A percentile compares a stretch with the other conserved stretches of the same genome.
Conservation (phyloP, 1,140 invertebrate genomes). For the Trinorchestia longiramus region DNA sequence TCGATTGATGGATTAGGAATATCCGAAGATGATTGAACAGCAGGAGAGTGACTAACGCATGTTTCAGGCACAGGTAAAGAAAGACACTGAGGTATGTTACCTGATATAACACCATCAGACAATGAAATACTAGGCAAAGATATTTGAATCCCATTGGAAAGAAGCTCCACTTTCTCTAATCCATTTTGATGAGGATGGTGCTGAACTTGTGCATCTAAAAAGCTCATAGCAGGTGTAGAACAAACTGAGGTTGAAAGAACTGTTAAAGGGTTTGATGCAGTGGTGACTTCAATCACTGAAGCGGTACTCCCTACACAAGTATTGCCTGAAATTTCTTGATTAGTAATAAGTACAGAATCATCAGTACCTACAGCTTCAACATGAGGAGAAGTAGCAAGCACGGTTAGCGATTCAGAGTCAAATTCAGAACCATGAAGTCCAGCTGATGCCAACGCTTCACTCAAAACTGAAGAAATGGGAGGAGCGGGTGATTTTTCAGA, state of each 20-base stretch:
- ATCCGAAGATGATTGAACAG: not conserved
- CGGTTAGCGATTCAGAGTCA: not conserved
- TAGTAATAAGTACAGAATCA: not conserved
- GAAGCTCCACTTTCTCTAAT: not conserved
- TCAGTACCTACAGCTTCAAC: not conserved
- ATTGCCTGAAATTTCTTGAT: not conserved
- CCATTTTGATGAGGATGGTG: not conserved
- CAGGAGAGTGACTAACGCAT: not conserved
- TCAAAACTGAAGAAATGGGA: conserved; percentile 12
- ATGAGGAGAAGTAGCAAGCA: not conserved
- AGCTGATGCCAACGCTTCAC: conserved; percentile 21
- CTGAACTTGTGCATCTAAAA: not conserved
- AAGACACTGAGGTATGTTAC: not conserved
- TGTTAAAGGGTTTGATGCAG: not conserved
- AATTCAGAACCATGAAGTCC: conserved; percentile 12
- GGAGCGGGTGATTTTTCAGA: not conserved
- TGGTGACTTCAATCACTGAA: not conserved
- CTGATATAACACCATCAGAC: not conserved
- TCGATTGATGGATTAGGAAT: not conserved
- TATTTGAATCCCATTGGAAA: conserved; percentile 23
- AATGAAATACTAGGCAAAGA: not conserved
- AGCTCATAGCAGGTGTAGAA: not conserved
- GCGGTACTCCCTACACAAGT: not conserved
- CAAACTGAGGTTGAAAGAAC: not conserved
- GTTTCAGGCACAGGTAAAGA: not conserved